Percentiles rank a stretch among this genome's conserved stretches.
phyloP scores from a whole-genome alignment of 2,797 vertebrate genomes.

The Phataginus tetradactyla region DNA sequence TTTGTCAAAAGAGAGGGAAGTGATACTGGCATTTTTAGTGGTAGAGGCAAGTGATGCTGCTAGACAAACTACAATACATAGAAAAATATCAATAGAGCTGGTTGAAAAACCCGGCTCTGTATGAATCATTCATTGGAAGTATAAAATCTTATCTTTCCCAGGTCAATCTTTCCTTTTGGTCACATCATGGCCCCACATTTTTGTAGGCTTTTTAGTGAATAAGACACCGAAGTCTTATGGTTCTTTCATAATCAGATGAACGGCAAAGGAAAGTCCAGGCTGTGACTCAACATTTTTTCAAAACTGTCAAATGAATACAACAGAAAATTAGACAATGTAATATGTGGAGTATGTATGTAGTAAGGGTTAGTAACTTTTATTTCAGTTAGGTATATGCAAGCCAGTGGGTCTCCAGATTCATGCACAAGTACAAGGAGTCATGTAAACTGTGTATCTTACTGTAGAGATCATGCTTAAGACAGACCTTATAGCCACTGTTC shows the following conservation, averaged over 20 bases:
- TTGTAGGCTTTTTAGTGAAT: background rate
- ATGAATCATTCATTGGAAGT: background rate
- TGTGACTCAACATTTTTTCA: background rate
- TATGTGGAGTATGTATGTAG: background rate
- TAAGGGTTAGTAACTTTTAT: background rate
- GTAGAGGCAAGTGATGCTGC: too few species aligned
- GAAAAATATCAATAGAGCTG: background rate
- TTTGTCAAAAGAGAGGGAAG: background rate
- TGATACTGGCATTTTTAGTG: background rate
- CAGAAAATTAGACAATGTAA: background rate
- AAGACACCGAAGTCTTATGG: background rate
- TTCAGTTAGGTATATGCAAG: background rate
- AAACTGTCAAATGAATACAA: background rate
- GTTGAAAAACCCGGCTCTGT: background rate
- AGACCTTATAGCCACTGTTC: background rate
- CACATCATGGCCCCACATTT: background rate
- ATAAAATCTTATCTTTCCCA: constrained; percentile 12
- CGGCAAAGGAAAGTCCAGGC: background rate
- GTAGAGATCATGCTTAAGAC: background rate
- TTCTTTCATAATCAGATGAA: constrained; percentile 1
- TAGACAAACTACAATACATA: too few species aligned
- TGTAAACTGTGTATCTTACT: background rate
- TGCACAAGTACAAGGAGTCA: background rate
- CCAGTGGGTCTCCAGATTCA: background rate
- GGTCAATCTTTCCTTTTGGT: background rate